phyloP scores from a whole-genome alignment of 2,888 invertebrate species.

The Drosophila aldrichi region DNA sequence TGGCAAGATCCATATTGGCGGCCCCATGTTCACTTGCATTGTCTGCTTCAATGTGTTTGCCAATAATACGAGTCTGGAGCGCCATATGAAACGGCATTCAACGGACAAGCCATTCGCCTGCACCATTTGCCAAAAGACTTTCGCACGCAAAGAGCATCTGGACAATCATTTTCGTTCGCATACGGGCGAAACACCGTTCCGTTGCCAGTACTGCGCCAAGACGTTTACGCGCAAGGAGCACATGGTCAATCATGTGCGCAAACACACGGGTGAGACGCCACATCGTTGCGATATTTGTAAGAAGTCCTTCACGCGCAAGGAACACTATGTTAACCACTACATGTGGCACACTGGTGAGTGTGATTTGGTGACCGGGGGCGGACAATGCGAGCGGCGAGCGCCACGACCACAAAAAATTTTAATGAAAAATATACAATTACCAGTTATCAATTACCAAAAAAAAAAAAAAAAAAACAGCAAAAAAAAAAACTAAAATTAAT shows the following conservation, averaged over 20 bases:
- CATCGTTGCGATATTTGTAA: slow-evolving; percentile 94
- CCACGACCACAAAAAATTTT: slow-evolving; percentile 49
- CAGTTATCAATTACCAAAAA: slow-evolving; percentile 17
- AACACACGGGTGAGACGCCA: slow-evolving; percentile 93
- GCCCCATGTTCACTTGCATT: slow-evolving; percentile 90
- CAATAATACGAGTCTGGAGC: slow-evolving; percentile 89
- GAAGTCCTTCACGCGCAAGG: slow-evolving; percentile 94
- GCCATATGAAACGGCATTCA: slow-evolving; percentile 92
- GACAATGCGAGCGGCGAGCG: slow-evolving; percentile 82
- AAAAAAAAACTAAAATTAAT: slow-evolving; percentile 21
- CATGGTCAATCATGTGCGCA: slow-evolving; percentile 93
- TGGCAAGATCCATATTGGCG: slow-evolving; percentile 93
- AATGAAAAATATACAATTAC: slow-evolving; percentile 1
- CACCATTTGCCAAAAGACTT: slow-evolving; percentile 93
- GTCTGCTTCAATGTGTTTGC: slow-evolving; percentile 91
- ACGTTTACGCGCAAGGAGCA: slow-evolving; percentile 94
- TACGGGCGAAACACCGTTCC: slow-evolving; percentile 93
- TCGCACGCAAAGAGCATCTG: slow-evolving; percentile 94
- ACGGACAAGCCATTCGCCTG: slow-evolving; percentile 95
- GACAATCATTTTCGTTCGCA: slow-evolving; percentile 94
- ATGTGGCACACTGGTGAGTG: slow-evolving; percentile 88
- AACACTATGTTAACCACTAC: slow-evolving; percentile 94
- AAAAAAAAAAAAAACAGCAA: slow-evolving; percentile 3
- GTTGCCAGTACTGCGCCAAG: slow-evolving; percentile 94
- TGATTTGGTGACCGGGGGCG: slow-evolving; percentile 80